Base-by-base conservation (phyloP, 2,888 invertebrate species). In the Ecliptopera silaceata region DNA sequence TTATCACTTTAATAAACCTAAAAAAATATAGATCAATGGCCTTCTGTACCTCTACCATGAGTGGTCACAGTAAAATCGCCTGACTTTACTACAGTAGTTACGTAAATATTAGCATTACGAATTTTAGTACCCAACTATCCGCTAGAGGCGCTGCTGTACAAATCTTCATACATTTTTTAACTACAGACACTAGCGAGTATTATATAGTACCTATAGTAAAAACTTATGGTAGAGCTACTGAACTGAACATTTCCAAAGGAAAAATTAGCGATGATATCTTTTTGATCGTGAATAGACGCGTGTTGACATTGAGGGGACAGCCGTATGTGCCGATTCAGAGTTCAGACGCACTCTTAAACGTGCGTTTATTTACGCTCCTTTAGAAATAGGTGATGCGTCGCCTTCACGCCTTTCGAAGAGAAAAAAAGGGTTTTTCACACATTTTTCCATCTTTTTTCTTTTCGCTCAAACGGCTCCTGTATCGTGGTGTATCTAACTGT, bases 361-460 rank as follows among this genome's bases (percentile, higher is more conserved):
- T 84, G 86, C 87, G 87, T 87, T 77, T 88, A 87, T 88, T 88
- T 88, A 82, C 88, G 69, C 72, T 80, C 72, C 85, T 84, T 87
- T 87, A 79, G 84, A 87, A 85, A 80, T 73, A 85, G 86, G 82
- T 84, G 85, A 85, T 84, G 85, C 84, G 83, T 82, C 75, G 79
- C 75, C 76, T 84, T 82, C 80, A 79, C 84, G 82, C 80, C 80
- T 75, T 77, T 77, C 75, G 75, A 71, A 72, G 66, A 67, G 68
- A 79, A 84, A 80, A n/a, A 80, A 74, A 72, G 72, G 72, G 79
- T 82, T 79, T 75, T 80, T 84, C 80, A 80, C 82, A 80, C 79
- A 62, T 73, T 74, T 72, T 66, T 65, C 67, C 59, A 59, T 62
- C 54, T 66, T 63, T 68, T 70, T 63, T 59, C 60, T 62, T 71